A percentile compares a stretch with the other conserved stretches of the same genome.
Conservation (phyloP, 2,888 invertebrate species). For the Tetrapedia diversipes region DNA sequence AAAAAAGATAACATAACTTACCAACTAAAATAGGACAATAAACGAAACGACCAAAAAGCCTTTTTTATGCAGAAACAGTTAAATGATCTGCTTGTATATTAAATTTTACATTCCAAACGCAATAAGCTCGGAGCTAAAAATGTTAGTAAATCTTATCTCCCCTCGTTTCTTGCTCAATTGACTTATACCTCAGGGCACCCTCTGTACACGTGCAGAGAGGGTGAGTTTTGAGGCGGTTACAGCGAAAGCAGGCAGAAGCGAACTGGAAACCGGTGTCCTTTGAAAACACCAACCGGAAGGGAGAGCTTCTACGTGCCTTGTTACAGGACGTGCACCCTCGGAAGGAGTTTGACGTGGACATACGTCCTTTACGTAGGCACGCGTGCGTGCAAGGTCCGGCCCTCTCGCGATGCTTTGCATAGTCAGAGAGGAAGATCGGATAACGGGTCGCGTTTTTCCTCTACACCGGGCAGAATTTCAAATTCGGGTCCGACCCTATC, state of each 20-base stretch:
- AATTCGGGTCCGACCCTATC: slow-evolving; percentile 61
- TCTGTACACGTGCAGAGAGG: not conserved
- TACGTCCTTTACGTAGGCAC: slow-evolving; percentile 45
- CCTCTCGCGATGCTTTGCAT: slow-evolving; percentile 32
- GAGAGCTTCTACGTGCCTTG: slow-evolving; percentile 43
- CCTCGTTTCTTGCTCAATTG: too few relatives aligned
- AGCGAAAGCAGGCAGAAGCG: slow-evolving; percentile 1
- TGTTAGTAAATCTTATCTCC: too few relatives aligned
- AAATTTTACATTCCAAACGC: too few relatives aligned
- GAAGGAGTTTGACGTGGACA: slow-evolving; percentile 59
- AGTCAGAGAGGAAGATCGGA: slow-evolving; percentile 9
- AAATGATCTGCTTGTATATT: too few relatives aligned
- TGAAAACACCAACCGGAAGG: slow-evolving; percentile 53
- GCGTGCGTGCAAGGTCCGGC: slow-evolving; percentile 24
- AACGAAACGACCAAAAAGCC: too few relatives aligned
- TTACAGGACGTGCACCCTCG: slow-evolving; percentile 51
- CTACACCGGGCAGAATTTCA: slow-evolving; percentile 54
- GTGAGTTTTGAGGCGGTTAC: slow-evolving; percentile 33
- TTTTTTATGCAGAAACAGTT: too few relatives aligned
- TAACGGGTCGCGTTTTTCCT: slow-evolving; percentile 32
- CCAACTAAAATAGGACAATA: too few relatives aligned
- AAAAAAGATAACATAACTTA: too few relatives aligned
- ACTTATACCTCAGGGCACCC: too few relatives aligned
- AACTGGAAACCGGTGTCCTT: slow-evolving; percentile 46
- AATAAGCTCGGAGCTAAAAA: too few relatives aligned